A percentile compares a stretch with the other conserved stretches of the same genome.
These are phyloP conservation scores for Mus pahari DNA, from an alignment of 2,113 vertebrate species.

Conservation along the genomic window DNA sequence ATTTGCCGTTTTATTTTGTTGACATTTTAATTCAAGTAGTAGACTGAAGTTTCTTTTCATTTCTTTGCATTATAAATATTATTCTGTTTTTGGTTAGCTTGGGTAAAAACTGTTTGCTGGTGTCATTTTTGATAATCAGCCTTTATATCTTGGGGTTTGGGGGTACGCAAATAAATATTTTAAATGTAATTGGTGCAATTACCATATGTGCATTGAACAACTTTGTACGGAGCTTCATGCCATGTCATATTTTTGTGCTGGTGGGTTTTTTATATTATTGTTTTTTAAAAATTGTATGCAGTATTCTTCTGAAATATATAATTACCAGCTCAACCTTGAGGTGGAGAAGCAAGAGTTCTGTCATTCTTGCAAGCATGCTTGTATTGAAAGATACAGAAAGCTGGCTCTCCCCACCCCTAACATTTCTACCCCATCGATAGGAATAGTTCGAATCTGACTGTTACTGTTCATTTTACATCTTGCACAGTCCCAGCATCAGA, in stretches of 20 bases:
- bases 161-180: slow-evolving; percentile 87
- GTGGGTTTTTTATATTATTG: slow-evolving; percentile 69
- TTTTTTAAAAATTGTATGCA: slow-evolving; percentile 82
- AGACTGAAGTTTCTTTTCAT: slow-evolving; percentile 85
- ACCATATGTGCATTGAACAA: slow-evolving; percentile 81
- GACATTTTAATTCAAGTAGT: slow-evolving; percentile 84
- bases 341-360: slow-evolving; percentile 80
- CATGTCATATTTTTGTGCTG: slow-evolving; percentile 84
- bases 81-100: slow-evolving; percentile 82
- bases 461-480: slow-evolving; percentile 53
- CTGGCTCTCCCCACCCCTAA: slow-evolving; percentile 46
- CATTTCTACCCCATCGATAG: slow-evolving; percentile 64
- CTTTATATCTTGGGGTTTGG: slow-evolving; percentile 83
- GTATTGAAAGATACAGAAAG: slow-evolving; percentile 75
- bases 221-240: slow-evolving; percentile 85
- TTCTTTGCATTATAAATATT: slow-evolving; percentile 80
- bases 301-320: slow-evolving; percentile 82
- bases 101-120: slow-evolving; percentile 80
- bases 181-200: slow-evolving; percentile 86
- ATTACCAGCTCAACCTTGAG: slow-evolving; percentile 83
- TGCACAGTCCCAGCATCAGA: neutral
- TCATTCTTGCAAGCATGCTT: slow-evolving; percentile 77
- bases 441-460: slow-evolving; percentile 64
- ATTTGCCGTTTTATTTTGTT: slow-evolving; percentile 81
- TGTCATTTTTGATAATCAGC: slow-evolving; percentile 86